Evolutionary conservation across 2,888 invertebrate genomes (phyloP), one percentile per base, ranked within the genome.

Genomic region (Cantharis rufa): DNA sequence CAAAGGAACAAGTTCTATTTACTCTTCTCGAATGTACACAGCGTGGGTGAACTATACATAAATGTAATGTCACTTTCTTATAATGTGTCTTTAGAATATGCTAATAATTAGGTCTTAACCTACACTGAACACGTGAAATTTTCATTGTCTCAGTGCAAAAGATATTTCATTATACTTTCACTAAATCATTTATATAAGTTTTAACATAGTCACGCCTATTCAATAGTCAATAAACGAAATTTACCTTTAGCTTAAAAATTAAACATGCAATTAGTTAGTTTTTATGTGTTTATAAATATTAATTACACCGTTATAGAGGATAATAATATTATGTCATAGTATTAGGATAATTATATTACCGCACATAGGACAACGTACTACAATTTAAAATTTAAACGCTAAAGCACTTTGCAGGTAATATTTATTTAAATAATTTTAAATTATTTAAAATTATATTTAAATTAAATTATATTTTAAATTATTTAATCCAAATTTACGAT

Each of bases 1-100:
- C 32, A 70, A 70, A 70, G n/a, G 32, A 70, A 70, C 70, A 70
- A 18, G 70, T 48, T 69, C 32, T 69, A 32, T 69, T 70, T 70
- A 70, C 32, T 48, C 10, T 18, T 70, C 48, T 61, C 32, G 70
- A 32, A 32, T 32, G 16, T 48, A 11, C 32, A 70, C 16, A 61
- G 15, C 48, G 32, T 48, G 48, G 70, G 70, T 70, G 32, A 21
- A 3, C 13, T n/a, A 13, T 21, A 66, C 64, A 66, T 24, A 66
- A 66, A 66, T 48, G 48, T 48, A 48, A 48, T 21, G 21, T 66
- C 64, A 24, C 24, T 66, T 66, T 18, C 64, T 21, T 16, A 66
- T 21, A 66, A 66, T 66, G 21, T 66, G 21, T 69, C 16, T 63
- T 24, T 21, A 24, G 18, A 66, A 66, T 66, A 66, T 16, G 64